A percentile compares a stretch with the other conserved stretches of the same genome.
These are phyloP conservation scores for Andrena flavipes DNA, from an alignment of 2,888 invertebrate genomes.

Conservation along the genomic window DNA sequence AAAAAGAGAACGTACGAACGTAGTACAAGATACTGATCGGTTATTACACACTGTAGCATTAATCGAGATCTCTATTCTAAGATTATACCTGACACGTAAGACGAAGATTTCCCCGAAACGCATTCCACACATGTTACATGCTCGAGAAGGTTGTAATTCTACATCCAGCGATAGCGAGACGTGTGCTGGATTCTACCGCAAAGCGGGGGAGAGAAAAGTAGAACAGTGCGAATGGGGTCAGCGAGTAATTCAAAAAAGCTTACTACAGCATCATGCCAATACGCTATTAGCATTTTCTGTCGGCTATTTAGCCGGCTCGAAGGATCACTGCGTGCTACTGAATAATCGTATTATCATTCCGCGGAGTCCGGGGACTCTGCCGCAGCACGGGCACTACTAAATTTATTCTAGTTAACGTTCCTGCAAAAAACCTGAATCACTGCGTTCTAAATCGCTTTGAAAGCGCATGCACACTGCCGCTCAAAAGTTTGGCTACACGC, in stretches of 20 bases:
- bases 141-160: constrained; percentile 25
- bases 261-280: constrained; percentile 49
- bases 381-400: neutral
- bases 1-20: too few species aligned
- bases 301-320: constrained; percentile 49
- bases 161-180: constrained; percentile 11
- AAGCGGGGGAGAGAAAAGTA: constrained; percentile 41
- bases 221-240: constrained; percentile 62
- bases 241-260: constrained; percentile 65
- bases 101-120: constrained; percentile 16
- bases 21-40: too few species aligned
- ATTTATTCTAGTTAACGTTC: constrained; percentile 15
- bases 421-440: neutral
- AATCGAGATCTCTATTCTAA: neutral
- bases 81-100: neutral
- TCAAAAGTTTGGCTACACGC: neutral
- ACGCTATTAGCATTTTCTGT: constrained; percentile 62
- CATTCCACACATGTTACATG: constrained; percentile 15
- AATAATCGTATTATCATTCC: constrained; percentile 45
- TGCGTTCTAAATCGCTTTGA: neutral
- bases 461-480: neutral
- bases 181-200: constrained; percentile 33
- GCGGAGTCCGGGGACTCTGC: neutral
- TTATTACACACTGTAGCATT: too few species aligned
- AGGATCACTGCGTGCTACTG: constrained; percentile 6